Evolutionary conservation across 2,888 invertebrate species (phyloP).

Genomic region (Liopterus haemorrhoidalis): DNA sequence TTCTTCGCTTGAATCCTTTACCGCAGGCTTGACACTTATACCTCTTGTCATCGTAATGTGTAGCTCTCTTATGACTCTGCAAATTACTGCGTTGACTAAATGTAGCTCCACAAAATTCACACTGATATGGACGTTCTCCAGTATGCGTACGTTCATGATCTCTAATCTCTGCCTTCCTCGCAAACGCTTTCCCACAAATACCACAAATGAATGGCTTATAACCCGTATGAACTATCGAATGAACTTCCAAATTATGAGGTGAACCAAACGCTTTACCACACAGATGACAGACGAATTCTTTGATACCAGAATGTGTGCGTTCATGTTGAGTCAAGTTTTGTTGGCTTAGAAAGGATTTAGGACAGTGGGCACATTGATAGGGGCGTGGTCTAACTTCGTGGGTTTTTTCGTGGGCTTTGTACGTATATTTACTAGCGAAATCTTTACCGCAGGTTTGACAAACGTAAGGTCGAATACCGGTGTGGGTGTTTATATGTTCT

Average conservation of each 20-base stretch:
- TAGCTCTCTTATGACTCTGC: constrained; percentile 72
- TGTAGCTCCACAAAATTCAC: constrained; percentile 69
- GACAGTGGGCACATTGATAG: constrained; percentile 60
- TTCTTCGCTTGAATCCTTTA: constrained; percentile 64
- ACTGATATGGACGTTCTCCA: constrained; percentile 70
- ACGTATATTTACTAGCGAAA: constrained; percentile 74
- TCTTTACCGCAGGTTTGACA: constrained; percentile 64
- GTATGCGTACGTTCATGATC: constrained; percentile 79
- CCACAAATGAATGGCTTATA: constrained; percentile 65
- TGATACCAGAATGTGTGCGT: constrained; percentile 65
- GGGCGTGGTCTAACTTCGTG: constrained; percentile 65
- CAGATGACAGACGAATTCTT: constrained; percentile 61
- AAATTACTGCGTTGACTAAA: constrained; percentile 79
- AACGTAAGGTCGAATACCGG: constrained; percentile 60
- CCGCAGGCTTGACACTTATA: constrained; percentile 66
- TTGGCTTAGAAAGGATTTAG: constrained; percentile 68
- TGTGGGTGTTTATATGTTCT: constrained; percentile 69
- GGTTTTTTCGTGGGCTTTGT: constrained; percentile 69
- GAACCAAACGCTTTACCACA: constrained; percentile 70
- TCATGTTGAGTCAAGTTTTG: constrained; percentile 72
- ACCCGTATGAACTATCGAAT: constrained; percentile 73
- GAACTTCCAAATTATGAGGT: constrained; percentile 69
- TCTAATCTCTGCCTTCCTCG: constrained; percentile 68
- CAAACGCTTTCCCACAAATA: constrained; percentile 68
- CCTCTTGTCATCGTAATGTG: constrained; percentile 70